These are phyloP conservation scores for Sigmodon hispidus DNA, from an alignment of 2,113 vertebrate genomes.

Conservation along the genomic window DNA sequence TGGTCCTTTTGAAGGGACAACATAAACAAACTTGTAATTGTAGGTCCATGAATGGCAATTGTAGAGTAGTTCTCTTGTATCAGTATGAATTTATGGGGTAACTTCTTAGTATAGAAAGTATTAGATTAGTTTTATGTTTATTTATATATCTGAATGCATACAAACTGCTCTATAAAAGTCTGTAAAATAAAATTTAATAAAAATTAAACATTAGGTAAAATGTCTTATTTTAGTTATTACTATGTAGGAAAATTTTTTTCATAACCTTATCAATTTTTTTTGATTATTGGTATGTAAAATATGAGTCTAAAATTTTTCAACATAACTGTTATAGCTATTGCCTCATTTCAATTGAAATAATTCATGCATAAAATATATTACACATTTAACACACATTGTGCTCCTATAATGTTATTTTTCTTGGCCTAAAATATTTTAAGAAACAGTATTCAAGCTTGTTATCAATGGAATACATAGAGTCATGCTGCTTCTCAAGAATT, in stretches of 20 bases:
- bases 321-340: neutral
- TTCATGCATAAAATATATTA: slow-evolving; percentile 28
- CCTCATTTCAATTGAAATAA: slow-evolving; percentile 30
- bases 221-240: slow-evolving; percentile 46
- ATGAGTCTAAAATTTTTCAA: slow-evolving; percentile 48
- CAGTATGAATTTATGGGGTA: neutral
- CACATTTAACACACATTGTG: neutral
- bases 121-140: neutral
- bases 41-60: neutral
- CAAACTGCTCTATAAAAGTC: neutral
- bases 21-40: neutral
- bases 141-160: slow-evolving; percentile 32
- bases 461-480: neutral
- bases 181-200: slow-evolving; percentile 46
- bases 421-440: slow-evolving; percentile 15
- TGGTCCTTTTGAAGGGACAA: neutral
- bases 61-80: neutral
- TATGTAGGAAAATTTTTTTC: slow-evolving; percentile 25
- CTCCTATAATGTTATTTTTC: neutral
- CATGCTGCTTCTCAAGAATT: rapidly evolving
- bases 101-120: neutral
- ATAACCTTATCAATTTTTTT: slow-evolving; percentile 20
- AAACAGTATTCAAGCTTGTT: neutral
- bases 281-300: slow-evolving; percentile 23
- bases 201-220: slow-evolving; percentile 17